A percentile compares a stretch with the other conserved stretches of the same genome.
Conservation (phyloP, 2,888 invertebrate genomes). For the Netelia fuscicornis region DNA sequence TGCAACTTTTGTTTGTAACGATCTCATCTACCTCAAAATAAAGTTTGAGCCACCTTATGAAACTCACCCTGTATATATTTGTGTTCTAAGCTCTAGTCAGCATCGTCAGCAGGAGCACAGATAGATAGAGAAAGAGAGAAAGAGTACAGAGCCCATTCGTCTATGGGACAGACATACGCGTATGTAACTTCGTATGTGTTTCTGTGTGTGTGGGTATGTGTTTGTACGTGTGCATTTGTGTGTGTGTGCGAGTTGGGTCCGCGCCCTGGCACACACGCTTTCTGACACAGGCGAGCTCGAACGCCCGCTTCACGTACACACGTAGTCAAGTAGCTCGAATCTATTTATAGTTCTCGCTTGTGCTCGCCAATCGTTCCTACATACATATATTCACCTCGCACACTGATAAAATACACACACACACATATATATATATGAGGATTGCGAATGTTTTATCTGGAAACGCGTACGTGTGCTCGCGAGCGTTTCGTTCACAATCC, state of each 20-base stretch:
- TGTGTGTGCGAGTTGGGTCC: constrained; percentile 43
- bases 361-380: constrained; percentile 53
- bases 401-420: constrained; percentile 13
- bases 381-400: constrained; percentile 55
- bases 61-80: neutral
- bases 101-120: constrained; percentile 40
- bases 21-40: too few relatives aligned
- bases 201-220: too few relatives aligned
- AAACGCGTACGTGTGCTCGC: neutral
- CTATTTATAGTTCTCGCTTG: constrained; percentile 80
- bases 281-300: constrained; percentile 37
- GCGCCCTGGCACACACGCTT: constrained; percentile 64
- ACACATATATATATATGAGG: constrained; percentile 25
- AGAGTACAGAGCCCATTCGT: constrained; percentile 16
- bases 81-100: constrained; percentile 53
- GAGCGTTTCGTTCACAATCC: neutral
- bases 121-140: neutral
- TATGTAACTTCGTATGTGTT: neutral
- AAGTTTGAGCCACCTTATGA: too few relatives aligned
- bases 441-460: neutral
- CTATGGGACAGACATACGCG: constrained; percentile 3
- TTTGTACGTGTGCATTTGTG: neutral
- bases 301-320: constrained; percentile 61
- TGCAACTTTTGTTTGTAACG: too few relatives aligned
- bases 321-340: constrained; percentile 80